Conservation (phyloP, 30 jellyfish, hydroid and myxozoan species). For the Rhopilema esculentum region DNA sequence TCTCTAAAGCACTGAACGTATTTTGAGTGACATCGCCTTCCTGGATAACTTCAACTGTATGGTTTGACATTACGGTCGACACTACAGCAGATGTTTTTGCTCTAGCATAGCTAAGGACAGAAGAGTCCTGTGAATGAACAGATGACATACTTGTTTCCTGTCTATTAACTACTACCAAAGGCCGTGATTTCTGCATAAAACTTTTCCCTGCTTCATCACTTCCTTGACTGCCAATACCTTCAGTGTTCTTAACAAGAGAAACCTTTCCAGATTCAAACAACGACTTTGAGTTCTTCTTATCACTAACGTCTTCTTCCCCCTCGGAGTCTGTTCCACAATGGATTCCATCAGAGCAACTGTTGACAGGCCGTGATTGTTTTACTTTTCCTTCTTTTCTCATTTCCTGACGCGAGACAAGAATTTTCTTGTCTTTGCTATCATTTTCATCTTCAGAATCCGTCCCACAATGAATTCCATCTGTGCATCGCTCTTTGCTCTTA, state of each 20-base stretch:
- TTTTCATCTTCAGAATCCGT: slow-evolving; percentile 43
- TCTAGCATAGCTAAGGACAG: neutral
- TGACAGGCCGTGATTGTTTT: neutral
- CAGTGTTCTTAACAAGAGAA: neutral
- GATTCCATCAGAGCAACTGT: slow-evolving; percentile 67
- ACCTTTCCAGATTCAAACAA: neutral
- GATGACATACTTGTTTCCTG: neutral
- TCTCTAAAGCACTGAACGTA: slow-evolving; percentile 39
- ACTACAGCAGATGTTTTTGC: neutral
- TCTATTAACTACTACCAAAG: slow-evolving; percentile 32
- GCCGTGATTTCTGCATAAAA: neutral
- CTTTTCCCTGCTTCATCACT: neutral
- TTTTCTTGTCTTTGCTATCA: neutral
- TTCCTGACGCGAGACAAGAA: neutral
- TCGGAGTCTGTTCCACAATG: slow-evolving; percentile 88
- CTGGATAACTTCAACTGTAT: slow-evolving; percentile 65
- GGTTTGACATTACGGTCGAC: slow-evolving; percentile 20
- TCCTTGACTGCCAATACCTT: neutral
- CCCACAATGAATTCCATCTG: slow-evolving; percentile 56
- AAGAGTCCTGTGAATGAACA: neutral
- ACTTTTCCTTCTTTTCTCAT: neutral
- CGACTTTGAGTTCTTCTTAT: neutral
- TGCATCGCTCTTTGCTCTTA: slow-evolving; percentile 9
- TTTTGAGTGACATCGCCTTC: slow-evolving; percentile 67
- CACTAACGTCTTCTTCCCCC: slow-evolving; percentile 33